These are phyloP conservation scores for Lepidochrysops patricia DNA, from an alignment of 2,888 invertebrate genomes.

Conservation along the genomic window DNA sequence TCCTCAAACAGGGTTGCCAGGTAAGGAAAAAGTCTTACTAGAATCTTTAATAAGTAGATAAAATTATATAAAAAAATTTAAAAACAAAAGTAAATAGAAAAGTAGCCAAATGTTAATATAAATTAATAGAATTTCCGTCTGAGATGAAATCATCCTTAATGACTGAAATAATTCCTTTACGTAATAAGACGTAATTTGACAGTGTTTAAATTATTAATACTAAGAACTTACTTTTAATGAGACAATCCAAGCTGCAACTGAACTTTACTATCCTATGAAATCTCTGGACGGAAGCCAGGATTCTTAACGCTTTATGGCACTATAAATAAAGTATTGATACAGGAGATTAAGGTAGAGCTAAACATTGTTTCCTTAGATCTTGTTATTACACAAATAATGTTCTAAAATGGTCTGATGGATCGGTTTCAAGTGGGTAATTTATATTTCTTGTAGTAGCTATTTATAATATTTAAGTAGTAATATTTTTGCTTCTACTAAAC, in stretches of 20 bases:
- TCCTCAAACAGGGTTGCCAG: background rate
- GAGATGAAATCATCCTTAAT: too few species aligned
- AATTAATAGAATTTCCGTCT: too few species aligned
- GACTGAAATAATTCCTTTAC: too few species aligned
- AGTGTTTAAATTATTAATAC: too few species aligned
- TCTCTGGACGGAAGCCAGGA: conserved; percentile 16
- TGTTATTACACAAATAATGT: conserved; percentile 4
- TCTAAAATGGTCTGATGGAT: background rate
- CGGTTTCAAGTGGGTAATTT: background rate
- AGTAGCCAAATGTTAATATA: too few species aligned
- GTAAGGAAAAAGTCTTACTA: background rate
- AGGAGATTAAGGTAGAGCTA: background rate
- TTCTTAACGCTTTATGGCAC: conserved; percentile 3
- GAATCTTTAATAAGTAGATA: background rate
- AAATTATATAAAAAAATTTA: background rate
- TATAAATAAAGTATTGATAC: conserved; percentile 6
- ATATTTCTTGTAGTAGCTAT: background rate
- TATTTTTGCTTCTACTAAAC: background rate
- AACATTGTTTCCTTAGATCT: conserved; percentile 9
- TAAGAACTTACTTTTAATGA: background rate
- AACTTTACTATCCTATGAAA: conserved; percentile 15
- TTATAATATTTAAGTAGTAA: background rate
- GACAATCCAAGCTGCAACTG: background rate
- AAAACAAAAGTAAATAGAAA: too few species aligned
- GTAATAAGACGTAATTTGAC: too few species aligned